Conservation (phyloP, 2,888 invertebrate genomes). For the Athrips mouffetella region DNA sequence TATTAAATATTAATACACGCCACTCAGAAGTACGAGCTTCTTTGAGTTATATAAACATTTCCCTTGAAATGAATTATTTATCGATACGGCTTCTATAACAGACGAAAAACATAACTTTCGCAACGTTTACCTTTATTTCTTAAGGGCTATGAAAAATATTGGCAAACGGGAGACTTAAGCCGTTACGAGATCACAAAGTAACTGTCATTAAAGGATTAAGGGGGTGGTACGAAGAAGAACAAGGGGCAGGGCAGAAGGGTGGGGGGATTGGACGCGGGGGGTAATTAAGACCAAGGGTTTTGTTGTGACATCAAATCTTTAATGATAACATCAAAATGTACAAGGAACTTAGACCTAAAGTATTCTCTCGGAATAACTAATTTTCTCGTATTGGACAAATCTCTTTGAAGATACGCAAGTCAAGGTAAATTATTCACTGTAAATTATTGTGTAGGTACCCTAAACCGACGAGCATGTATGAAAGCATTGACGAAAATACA, state of each 20-base stretch:
- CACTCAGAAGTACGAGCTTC: no score
- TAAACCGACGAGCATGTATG: no score
- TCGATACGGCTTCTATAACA: not conserved
- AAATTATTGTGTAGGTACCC: no score
- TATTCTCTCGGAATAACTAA: no score
- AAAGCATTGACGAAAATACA: no score
- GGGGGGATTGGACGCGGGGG: no score
- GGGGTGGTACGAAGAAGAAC: constrained; percentile 14
- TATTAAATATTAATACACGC: no score
- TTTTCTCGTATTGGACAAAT: no score
- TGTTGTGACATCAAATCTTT: not conserved
- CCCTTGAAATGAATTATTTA: constrained; percentile 5
- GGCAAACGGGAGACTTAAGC: not conserved
- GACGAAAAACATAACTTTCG: constrained; percentile 9
- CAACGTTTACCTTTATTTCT: constrained; percentile 11
- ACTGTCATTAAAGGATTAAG: constrained; percentile 30
- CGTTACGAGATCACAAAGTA: constrained; percentile 16
- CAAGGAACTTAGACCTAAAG: not conserved
- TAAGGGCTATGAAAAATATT: constrained; percentile 11
- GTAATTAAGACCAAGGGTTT: not conserved
- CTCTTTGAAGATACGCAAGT: no score
- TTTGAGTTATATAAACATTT: not conserved
- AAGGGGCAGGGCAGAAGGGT: not conserved
- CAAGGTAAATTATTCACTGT: no score
- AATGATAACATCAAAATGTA: not conserved